Evolutionary conservation across 2,888 invertebrate species (phyloP), one percentile per base, ranked within the genome.

Genomic region (Dolichomitus sp.): DNA sequence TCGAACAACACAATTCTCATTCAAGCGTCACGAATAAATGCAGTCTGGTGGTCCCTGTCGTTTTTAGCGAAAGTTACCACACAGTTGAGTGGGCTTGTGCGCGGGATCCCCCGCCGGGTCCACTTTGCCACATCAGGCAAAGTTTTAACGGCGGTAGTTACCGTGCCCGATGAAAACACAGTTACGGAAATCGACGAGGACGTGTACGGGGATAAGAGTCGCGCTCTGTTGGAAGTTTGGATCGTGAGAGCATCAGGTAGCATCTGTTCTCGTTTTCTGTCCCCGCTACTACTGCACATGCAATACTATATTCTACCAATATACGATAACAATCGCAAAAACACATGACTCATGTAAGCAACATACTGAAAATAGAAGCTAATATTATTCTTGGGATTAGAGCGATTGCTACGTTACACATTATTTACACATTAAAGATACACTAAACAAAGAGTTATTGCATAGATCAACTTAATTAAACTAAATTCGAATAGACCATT

Each of bases 81-180:
- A 57, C 48, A 48, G 77, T 48, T 68, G 52, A 6, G 27, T 27
- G 23, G 42, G 50, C 57, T 57, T 23, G 30, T 33, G 30, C 69
- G 40, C 50, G 40, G 50, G 59, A 69, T 61, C 6, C 68, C 72
- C 72, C 72, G 30, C 61, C 40, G 45, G 54, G 65, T 80, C 75
- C 80, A 80, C 83, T 83, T 83, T 80, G 76, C 80, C 72, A 72
- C 76, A 76, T 80, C 76, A 76, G 76, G 30, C 63, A 83, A 83
- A 83, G 83, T 83, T 83, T 83, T 83, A 83, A 83, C 83, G 80
- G 80, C 83, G 57, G 80, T 83, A 83, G 83, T 83, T 83, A 80
- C 50, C 80, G 76, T 80, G 76, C 76, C 61, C 72, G 48, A 68
- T 48, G 80, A 80, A 80, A 83, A 77, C 83, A 83, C 80, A 73